Conservation (phyloP, 2,797 vertebrate genomes). For the Rhadinocentrus ornatus region DNA sequence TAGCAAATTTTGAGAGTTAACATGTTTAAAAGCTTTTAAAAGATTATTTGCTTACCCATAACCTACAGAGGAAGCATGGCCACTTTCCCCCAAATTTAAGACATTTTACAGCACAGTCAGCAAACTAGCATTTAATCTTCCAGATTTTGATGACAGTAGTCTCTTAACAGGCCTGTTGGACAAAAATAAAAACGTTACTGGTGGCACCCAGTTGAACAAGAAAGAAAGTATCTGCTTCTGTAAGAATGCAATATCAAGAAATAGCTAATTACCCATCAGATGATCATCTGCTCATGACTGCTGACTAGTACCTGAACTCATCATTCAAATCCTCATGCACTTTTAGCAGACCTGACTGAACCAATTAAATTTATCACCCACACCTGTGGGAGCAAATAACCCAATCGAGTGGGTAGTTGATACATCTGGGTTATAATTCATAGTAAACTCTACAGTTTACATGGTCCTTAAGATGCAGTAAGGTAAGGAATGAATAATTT, state of each 20-base stretch:
- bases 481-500: neutral
- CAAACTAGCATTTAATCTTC: constrained; percentile 26
- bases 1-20: too few relatives aligned
- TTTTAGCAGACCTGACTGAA: neutral
- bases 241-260: too few relatives aligned
- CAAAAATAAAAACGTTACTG: constrained; percentile 35
- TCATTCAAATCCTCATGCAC: neutral
- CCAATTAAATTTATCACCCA: neutral
- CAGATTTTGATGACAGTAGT: constrained; percentile 14
- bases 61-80: neutral
- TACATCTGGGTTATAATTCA: neutral
- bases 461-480: neutral
- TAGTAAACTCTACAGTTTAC: too few relatives aligned
- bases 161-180: constrained; percentile 39
- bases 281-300: constrained; percentile 4
- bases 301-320: constrained; percentile 4
- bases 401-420: neutral
- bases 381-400: constrained; percentile 5
- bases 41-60: neutral
- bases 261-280: constrained; percentile 26
- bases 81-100: neutral
- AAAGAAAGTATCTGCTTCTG: neutral
- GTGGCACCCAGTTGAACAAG: constrained; percentile 23
- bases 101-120: constrained; percentile 33
- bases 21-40: too few relatives aligned